Evolutionary conservation across 1,140 invertebrate genomes (phyloP).

Genomic region (Heliconius melpomene): DNA sequence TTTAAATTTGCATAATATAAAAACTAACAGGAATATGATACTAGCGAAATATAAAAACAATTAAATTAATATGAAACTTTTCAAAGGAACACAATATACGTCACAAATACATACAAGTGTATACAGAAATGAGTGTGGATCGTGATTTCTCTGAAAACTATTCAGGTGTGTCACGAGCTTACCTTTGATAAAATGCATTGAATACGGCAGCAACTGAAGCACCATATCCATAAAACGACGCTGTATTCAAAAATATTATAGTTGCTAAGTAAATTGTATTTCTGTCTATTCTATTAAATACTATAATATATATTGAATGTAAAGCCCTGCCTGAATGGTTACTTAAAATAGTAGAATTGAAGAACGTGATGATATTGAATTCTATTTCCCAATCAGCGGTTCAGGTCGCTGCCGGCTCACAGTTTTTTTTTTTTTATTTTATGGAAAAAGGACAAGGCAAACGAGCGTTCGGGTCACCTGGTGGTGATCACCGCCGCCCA

Average conservation of each 20-base stretch:
- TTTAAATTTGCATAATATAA: neutral
- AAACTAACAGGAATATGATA: neutral
- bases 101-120: neutral
- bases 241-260: conserved; percentile 22
- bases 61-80: neutral
- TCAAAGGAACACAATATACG: neutral
- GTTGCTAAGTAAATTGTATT: conserved; percentile 23
- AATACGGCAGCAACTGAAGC: conserved; percentile 21
- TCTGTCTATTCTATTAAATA: neutral
- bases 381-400: no score
- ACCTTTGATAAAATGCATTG: conserved; percentile 38
- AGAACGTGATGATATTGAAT: neutral
- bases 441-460: no score
- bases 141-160: conserved; percentile 32
- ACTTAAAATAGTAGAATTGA: no score
- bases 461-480: no score
- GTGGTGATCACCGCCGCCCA: no score
- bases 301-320: no score
- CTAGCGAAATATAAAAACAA: neutral
- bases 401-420: no score
- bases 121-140: conserved; percentile 27
- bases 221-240: conserved; percentile 20
- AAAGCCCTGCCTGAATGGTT: no score
- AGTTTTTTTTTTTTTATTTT: no score
- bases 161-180: conserved; percentile 28